Evolutionary conservation across 2,797 vertebrate genomes (phyloP).

Genomic region (Enteromius mattozi): DNA sequence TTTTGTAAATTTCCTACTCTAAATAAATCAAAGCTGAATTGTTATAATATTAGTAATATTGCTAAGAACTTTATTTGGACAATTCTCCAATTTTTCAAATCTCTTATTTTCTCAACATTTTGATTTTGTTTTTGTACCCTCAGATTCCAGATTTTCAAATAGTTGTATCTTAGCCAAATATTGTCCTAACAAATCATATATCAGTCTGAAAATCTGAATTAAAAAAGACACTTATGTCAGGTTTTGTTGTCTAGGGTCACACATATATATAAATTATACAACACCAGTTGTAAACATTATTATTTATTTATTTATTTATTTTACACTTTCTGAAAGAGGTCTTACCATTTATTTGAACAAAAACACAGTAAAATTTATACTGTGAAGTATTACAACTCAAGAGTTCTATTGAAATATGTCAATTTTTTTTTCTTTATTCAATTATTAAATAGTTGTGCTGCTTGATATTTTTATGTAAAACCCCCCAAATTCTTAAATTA

Average conservation of each 20-base stretch:
- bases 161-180: no score
- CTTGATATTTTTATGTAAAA: background rate
- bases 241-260: no score
- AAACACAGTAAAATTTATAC: background rate
- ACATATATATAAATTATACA: background rate
- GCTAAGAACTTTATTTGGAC: no score
- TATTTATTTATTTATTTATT: no score
- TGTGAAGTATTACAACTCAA: background rate
- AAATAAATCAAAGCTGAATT: no score
- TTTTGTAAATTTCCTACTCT: background rate
- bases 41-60: no score
- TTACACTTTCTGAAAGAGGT: background rate
- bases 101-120: background rate
- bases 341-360: background rate
- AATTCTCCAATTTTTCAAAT: no score
- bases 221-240: no score
- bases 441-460: background rate
- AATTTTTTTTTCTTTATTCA: background rate
- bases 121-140: background rate
- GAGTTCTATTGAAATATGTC: background rate
- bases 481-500: background rate
- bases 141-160: no score
- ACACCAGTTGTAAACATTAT: background rate
- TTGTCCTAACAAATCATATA: no score
- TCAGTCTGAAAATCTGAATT: background rate